Conservation (phyloP, 2,797 vertebrate genomes). For the Myotis findleyi region DNA sequence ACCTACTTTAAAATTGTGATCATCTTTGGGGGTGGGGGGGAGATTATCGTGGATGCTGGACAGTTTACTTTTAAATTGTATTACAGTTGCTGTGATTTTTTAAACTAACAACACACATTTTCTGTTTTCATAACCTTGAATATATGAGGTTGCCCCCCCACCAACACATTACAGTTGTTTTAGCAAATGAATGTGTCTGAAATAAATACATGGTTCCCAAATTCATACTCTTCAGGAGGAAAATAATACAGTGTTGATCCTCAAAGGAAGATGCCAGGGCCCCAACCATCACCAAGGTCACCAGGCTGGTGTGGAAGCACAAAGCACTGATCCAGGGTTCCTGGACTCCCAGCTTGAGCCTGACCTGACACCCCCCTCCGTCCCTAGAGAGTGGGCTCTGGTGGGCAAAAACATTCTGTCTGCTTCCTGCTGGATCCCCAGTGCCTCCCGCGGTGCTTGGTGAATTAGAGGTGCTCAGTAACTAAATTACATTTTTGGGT, state of each 20-base stretch:
- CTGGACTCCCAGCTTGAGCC: neutral
- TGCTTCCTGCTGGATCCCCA: neutral
- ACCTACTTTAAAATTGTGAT: constrained; percentile 55
- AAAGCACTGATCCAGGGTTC: too few species aligned
- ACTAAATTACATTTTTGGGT: neutral
- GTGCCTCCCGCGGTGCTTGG: neutral
- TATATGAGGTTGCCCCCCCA: neutral
- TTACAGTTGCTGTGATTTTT: constrained; percentile 8
- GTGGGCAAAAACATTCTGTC: neutral
- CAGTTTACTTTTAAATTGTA: constrained; percentile 57
- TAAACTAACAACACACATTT: neutral
- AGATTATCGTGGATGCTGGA: constrained; percentile 13
- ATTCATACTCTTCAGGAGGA: neutral
- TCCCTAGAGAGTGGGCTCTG: neutral
- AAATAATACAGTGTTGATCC: neutral
- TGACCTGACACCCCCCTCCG: too few species aligned
- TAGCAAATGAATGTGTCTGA: neutral
- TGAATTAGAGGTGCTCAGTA: neutral
- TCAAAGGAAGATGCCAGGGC: neutral
- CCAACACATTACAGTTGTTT: neutral
- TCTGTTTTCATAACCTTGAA: constrained; percentile 23
- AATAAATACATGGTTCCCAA: neutral
- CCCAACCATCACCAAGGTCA: neutral
- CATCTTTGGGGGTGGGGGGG: neutral
- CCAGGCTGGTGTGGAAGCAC: neutral